These are phyloP conservation scores for Bombyx mandarina DNA, from an alignment of 1,140 invertebrate species.

Conservation along the genomic window DNA sequence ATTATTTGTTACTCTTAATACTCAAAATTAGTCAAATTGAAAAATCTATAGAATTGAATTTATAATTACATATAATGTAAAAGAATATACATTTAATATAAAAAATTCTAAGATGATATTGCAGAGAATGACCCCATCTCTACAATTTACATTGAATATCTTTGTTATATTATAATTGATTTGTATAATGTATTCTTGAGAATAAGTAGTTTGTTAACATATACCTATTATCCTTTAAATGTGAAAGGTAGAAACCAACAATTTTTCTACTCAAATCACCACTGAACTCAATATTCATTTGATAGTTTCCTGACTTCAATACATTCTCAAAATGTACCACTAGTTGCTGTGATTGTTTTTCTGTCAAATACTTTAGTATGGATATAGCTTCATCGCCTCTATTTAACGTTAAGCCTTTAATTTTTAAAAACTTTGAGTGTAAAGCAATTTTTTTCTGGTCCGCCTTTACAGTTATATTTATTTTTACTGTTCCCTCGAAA, in stretches of 20 bases:
- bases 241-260: constrained; percentile 67
- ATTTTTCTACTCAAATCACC: constrained; percentile 69
- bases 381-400: constrained; percentile 30
- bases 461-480: constrained; percentile 75
- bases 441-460: constrained; percentile 77
- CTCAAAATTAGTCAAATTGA: background rate
- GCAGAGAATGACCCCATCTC: background rate
- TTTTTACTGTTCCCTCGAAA: constrained; percentile 81
- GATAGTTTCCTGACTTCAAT: constrained; percentile 36
- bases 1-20: background rate
- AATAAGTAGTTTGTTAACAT: too few species aligned
- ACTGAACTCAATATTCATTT: constrained; percentile 56
- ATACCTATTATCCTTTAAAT: constrained; percentile 45
- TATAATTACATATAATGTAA: background rate
- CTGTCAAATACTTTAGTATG: constrained; percentile 36
- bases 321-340: constrained; percentile 37
- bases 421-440: constrained; percentile 77
- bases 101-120: background rate
- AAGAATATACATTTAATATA: background rate
- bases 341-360: constrained; percentile 43
- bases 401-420: constrained; percentile 50
- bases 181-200: too few species aligned
- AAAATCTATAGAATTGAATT: background rate
- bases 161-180: background rate
- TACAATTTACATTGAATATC: background rate